Evolutionary conservation across 1,140 invertebrate genomes (phyloP).

Genomic region (Paracyclopina nana): DNA sequence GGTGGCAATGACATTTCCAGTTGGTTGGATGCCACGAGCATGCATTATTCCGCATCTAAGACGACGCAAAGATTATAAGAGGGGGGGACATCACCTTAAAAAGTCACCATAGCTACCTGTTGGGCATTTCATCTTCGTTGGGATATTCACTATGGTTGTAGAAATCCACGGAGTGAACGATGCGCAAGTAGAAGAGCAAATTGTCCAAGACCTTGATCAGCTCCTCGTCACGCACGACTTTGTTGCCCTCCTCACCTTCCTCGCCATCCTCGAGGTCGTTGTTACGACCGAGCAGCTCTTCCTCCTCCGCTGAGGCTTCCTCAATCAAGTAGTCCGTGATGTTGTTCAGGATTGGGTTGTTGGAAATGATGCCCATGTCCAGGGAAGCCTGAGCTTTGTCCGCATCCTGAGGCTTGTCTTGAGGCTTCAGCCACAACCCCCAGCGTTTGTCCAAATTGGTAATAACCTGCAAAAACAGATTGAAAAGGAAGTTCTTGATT

Average conservation of each 20-base stretch:
- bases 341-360: conserved; percentile 87
- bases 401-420: background rate
- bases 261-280: conserved; percentile 33
- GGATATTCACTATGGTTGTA: conserved; percentile 98
- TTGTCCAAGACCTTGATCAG: conserved; percentile 52
- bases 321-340: conserved; percentile 97
- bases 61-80: background rate
- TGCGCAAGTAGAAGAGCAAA: conserved; percentile 74
- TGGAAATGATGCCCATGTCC: conserved; percentile 34
- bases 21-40: conserved; percentile 63
- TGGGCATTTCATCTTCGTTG: conserved; percentile 99
- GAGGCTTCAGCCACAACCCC: conserved; percentile 27
- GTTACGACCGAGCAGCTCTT: conserved; percentile 65
- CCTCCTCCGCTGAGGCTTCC: conserved; percentile 93
- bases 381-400: background rate
- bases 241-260: conserved; percentile 32
- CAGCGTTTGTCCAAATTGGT: conserved; percentile 72
- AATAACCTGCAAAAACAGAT: no score
- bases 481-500: conserved; percentile 52
- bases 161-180: conserved; percentile 97
- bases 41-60: conserved; percentile 90
- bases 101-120: no score
- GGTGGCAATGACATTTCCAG: conserved; percentile 41
- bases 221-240: conserved; percentile 54
- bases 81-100: background rate